Conservation (phyloP, 2,888 invertebrate species). For the Melanotus villosus region DNA sequence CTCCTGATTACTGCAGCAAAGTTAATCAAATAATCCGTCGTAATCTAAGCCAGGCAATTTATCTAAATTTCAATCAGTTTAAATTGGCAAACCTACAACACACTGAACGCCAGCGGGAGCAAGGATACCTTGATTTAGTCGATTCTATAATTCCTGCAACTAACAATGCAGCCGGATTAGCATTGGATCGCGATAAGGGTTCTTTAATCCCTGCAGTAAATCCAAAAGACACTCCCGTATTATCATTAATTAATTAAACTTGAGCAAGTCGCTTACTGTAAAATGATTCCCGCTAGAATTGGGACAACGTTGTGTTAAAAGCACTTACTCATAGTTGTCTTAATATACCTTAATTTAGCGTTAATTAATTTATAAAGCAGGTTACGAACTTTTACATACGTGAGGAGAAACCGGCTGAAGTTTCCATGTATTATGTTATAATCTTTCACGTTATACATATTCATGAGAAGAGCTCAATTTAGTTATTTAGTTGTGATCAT, state of each 20-base stretch:
- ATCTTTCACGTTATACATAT: too few species aligned
- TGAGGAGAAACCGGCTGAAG: too few species aligned
- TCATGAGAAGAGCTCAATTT: too few species aligned
- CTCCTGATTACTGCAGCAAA: conserved; percentile 32
- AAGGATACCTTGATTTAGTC: conserved; percentile 47
- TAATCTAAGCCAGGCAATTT: conserved; percentile 56
- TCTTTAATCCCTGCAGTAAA: conserved; percentile 56
- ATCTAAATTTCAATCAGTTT: conserved; percentile 60
- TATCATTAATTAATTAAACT: conserved; percentile 54
- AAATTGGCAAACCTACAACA: conserved; percentile 53
- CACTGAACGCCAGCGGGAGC: conserved; percentile 37
- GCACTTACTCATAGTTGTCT: too few species aligned
- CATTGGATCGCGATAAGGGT: conserved; percentile 59
- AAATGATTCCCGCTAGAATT: conserved; percentile 21
- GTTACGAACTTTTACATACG: too few species aligned
- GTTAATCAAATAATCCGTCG: conserved; percentile 51
- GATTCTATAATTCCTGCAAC: conserved; percentile 59
- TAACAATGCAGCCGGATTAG: conserved; percentile 60
- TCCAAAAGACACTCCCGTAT: conserved; percentile 55
- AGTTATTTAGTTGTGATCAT: too few species aligned
- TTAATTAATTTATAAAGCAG: too few species aligned
- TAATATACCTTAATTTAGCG: too few species aligned
- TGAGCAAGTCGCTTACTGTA: conserved; percentile 13
- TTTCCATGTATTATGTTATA: too few species aligned
- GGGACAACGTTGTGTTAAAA: too few species aligned